Conservation (phyloP, 2,113 vertebrate species). For the Salvelinus sp. region DNA sequence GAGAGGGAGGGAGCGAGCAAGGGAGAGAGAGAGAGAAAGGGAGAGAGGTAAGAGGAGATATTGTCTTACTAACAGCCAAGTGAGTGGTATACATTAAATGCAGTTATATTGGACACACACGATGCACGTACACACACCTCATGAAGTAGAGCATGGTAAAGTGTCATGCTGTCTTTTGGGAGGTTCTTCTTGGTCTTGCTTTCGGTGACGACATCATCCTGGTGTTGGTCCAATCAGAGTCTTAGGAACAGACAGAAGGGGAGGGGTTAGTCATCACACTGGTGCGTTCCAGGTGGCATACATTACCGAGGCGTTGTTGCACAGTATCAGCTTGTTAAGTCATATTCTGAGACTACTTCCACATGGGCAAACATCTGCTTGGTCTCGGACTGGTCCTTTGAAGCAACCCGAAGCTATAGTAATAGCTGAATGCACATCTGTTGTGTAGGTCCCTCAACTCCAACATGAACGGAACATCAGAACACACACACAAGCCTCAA, state of each 20-base stretch:
- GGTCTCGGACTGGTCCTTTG: neutral
- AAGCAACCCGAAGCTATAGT: no score
- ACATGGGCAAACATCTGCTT: neutral
- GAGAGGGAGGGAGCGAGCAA: neutral
- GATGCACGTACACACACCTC: conserved; percentile 55
- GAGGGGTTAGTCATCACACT: neutral
- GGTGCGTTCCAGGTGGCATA: no score
- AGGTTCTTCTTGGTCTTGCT: conserved; percentile 70
- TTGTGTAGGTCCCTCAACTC: neutral
- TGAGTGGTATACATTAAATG: no score
- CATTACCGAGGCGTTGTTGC: no score
- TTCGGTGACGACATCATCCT: conserved; percentile 80
- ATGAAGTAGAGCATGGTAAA: conserved; percentile 82
- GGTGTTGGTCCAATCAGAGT: conserved; percentile 21
- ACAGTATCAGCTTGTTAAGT: no score
- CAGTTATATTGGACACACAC: no score
- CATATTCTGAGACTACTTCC: no score
- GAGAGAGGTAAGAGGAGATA: no score
- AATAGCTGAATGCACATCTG: no score
- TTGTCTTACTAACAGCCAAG: no score
- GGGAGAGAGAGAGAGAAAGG: neutral
- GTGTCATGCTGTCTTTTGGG: conserved; percentile 80
- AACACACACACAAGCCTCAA: neutral
- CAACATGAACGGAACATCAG: neutral
- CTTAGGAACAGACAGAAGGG: conserved; percentile 12